phyloP scores from a whole-genome alignment of 1,140 invertebrate genomes.

The Tetramorium parvispinum region DNA sequence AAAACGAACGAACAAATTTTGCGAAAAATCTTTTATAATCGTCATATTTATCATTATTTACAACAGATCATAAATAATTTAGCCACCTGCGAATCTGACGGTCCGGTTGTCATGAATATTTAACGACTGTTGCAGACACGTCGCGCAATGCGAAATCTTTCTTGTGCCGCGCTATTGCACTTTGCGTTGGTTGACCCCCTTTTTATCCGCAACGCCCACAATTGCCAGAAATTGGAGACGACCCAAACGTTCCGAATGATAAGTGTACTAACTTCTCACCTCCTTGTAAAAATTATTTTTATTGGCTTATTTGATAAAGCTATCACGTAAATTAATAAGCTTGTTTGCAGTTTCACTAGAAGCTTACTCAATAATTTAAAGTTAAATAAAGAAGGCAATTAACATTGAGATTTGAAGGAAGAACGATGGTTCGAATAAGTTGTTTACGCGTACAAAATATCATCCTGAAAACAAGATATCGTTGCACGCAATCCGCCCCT shows the following conservation, averaged over 20 bases:
- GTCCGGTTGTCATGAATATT: slow-evolving; percentile 42
- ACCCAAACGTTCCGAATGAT: slow-evolving; percentile 52
- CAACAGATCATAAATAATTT: slow-evolving; percentile 49
- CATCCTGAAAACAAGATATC: slow-evolving; percentile 16
- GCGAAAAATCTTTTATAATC: neutral
- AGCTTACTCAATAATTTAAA: neutral
- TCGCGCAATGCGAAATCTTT: slow-evolving; percentile 38
- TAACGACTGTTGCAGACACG: slow-evolving; percentile 42
- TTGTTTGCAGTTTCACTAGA: neutral
- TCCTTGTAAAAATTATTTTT: slow-evolving; percentile 21
- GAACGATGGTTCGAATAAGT: neutral
- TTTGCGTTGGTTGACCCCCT: slow-evolving; percentile 38
- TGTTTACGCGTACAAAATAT: slow-evolving; percentile 3
- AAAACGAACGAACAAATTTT: neutral
- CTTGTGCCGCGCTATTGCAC: slow-evolving; percentile 7
- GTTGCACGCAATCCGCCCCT: slow-evolving; percentile 28
- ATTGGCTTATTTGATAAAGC: neutral
- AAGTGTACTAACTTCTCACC: slow-evolving; percentile 33
- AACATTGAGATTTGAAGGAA: neutral
- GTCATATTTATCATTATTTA: slow-evolving; percentile 7
- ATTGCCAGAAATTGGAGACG: slow-evolving; percentile 48
- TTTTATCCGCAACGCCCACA: slow-evolving; percentile 49
- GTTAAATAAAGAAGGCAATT: neutral
- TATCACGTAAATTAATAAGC: slow-evolving; percentile 34
- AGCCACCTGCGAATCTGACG: slow-evolving; percentile 34